Percentiles rank a stretch among this genome's conserved stretches.
Evolutionary conservation across 2,113 vertebrate species (phyloP).

Genomic region (Helogale parvula): DNA sequence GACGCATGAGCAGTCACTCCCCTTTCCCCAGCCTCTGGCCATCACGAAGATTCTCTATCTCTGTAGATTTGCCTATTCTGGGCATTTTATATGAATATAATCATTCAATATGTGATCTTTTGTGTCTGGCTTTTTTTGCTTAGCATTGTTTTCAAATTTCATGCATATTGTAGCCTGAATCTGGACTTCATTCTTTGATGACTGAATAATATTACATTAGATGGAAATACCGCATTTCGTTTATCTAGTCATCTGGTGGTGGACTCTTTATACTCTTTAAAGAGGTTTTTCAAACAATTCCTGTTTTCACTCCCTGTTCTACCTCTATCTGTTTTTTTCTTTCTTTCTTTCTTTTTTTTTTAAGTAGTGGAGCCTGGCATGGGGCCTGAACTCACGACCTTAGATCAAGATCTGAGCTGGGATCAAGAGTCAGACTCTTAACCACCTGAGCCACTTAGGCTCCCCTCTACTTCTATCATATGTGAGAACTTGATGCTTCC

Average conservation of each 20-base stretch:
- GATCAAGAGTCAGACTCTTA: no score
- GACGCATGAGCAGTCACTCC: background rate
- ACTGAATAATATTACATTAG: background rate
- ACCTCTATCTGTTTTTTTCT: background rate
- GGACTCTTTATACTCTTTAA: background rate
- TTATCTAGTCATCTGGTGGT: background rate
- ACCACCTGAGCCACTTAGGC: no score
- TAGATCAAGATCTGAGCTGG: no score
- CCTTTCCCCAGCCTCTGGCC: background rate
- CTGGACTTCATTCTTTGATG: background rate
- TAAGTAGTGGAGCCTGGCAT: no score
- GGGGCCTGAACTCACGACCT: no score
- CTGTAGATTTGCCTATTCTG: background rate
- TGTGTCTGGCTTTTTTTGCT: background rate
- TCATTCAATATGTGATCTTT: background rate
- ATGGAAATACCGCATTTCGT: background rate
- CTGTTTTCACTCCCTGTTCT: background rate
- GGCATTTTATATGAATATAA: background rate
- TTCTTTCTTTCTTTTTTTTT: fast-evolving
- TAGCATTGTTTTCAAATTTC: background rate
- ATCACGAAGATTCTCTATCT: background rate
- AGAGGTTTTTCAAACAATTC: background rate
- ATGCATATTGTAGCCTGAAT: background rate
- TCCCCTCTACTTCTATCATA: background rate
- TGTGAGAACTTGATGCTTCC: background rate